These are phyloP conservation scores for Passerculus sandwichensis DNA, from an alignment of 2,797 vertebrate genomes.

Conservation along the genomic window DNA sequence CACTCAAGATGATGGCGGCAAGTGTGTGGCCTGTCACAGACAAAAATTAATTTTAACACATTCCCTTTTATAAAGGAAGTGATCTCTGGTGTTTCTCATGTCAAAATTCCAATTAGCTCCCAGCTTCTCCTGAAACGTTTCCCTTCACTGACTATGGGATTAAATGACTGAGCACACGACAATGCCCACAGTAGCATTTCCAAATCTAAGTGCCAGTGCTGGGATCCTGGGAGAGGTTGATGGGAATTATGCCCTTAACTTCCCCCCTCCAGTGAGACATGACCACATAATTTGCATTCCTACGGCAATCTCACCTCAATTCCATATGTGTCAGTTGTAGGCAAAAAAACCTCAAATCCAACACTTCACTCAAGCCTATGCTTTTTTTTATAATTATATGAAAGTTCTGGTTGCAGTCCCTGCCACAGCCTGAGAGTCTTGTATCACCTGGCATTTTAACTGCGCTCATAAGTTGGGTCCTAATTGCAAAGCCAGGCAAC, in stretches of 20 bases:
- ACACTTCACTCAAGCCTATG: background rate
- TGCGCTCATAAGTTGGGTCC: background rate
- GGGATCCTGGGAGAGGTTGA: background rate
- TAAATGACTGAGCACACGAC: fast-evolving
- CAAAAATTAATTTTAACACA: background rate
- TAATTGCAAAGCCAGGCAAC: background rate
- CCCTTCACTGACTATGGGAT: background rate
- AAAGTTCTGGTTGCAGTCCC: background rate
- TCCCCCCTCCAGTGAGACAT: background rate
- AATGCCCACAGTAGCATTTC: background rate
- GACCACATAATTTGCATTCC: background rate
- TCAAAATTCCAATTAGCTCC: background rate
- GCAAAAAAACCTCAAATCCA: background rate
- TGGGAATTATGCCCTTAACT: background rate
- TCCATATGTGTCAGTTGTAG: background rate
- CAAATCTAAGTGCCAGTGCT: background rate
- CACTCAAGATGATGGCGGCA: background rate
- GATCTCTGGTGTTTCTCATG: background rate
- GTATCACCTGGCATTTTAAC: background rate
- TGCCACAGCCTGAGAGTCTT: background rate
- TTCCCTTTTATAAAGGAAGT: background rate
- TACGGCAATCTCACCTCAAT: background rate
- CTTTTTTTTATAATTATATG: background rate
- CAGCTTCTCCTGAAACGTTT: background rate
- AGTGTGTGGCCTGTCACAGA: background rate